phyloP scores from a whole-genome alignment of 2,888 invertebrate genomes.

The Drosophila lacicola region DNA sequence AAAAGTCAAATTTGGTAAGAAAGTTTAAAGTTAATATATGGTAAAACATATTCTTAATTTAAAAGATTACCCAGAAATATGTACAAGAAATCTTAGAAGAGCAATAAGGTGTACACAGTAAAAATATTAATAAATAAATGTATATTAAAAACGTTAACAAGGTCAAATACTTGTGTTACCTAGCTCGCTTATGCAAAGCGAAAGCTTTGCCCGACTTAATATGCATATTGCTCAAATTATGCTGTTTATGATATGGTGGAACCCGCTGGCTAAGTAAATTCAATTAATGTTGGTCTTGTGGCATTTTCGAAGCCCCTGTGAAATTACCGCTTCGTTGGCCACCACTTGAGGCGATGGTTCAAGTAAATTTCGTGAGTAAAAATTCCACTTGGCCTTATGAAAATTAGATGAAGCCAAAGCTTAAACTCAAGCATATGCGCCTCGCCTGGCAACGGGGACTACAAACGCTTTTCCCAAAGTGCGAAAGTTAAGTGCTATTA shows the following conservation, averaged over 20 bases:
- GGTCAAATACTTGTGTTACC: neutral
- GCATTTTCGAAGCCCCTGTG: constrained; percentile 30
- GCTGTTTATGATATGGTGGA: constrained; percentile 31
- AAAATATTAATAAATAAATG: neutral
- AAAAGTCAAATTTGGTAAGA: too few species aligned
- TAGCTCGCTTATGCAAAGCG: neutral
- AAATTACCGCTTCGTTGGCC: constrained; percentile 34
- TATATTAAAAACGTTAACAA: neutral
- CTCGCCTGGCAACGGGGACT: neutral
- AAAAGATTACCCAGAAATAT: too few species aligned
- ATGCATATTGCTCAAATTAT: constrained; percentile 37
- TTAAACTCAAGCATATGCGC: constrained; percentile 35
- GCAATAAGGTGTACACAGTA: neutral
- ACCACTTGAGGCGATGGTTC: constrained; percentile 56
- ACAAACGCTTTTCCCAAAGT: constrained; percentile 43
- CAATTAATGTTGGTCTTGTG: constrained; percentile 43
- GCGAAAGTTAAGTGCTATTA: constrained; percentile 71
- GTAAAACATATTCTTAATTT: too few species aligned
- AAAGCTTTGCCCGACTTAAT: constrained; percentile 12
- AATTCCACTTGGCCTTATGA: constrained; percentile 75
- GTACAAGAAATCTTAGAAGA: neutral
- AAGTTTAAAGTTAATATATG: too few species aligned
- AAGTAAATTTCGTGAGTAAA: constrained; percentile 45
- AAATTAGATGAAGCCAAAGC: constrained; percentile 70
- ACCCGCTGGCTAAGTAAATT: constrained; percentile 34